These are phyloP conservation scores for Alosa alosa DNA, from an alignment of 2,113 vertebrate species.

Conservation along the genomic window DNA sequence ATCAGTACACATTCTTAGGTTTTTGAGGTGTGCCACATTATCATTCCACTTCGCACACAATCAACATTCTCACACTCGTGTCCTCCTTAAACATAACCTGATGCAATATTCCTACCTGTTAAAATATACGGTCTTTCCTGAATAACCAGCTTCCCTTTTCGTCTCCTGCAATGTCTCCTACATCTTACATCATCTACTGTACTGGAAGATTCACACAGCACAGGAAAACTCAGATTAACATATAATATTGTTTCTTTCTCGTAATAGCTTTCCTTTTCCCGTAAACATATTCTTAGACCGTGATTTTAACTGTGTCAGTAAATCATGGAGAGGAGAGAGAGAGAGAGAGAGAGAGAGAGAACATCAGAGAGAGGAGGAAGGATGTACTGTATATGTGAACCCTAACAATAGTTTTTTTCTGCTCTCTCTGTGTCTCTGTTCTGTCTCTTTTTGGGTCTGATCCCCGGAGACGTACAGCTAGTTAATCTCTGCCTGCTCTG, in stretches of 20 bases:
- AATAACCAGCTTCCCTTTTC: not conserved
- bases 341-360: too few relatives aligned
- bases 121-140: not conserved
- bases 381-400: not conserved
- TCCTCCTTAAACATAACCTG: not conserved
- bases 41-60: not conserved
- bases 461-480: not conserved
- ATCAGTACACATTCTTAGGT: not conserved
- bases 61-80: not conserved
- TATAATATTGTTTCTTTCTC: not conserved
- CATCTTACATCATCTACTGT: not conserved
- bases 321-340: not conserved
- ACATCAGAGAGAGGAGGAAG: too few relatives aligned
- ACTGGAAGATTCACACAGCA: not conserved
- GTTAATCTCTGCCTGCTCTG: constrained; percentile 17
- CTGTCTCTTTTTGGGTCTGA: not conserved
- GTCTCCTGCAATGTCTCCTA: not conserved
- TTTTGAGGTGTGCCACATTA: not conserved
- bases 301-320: not conserved
- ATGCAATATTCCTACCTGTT: not conserved
- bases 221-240: not conserved
- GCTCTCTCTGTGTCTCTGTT: not conserved
- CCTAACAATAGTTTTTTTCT: not conserved
- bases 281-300: not conserved
- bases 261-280: not conserved